A percentile compares a stretch with the other conserved stretches of the same genome.
These are phyloP conservation scores for Silurus lanzhouensis DNA, from an alignment of 2,797 vertebrate genomes.

Conservation along the genomic window DNA sequence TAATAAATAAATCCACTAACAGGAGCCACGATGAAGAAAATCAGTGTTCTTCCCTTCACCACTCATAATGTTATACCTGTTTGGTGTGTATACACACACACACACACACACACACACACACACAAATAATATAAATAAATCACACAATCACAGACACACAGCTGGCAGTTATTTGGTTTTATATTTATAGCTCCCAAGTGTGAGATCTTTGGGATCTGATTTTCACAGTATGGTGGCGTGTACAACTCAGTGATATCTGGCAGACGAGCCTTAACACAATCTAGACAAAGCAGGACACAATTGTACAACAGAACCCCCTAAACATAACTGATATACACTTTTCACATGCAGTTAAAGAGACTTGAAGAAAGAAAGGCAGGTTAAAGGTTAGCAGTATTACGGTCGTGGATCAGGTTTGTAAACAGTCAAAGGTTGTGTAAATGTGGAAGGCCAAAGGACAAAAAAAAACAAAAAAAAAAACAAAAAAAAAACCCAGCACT, in stretches of 20 bases:
- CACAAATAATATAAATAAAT: constrained; percentile 37
- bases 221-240: constrained; percentile 40
- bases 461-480: not conserved
- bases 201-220: constrained; percentile 11
- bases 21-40: too few species aligned
- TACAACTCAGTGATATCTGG: constrained; percentile 60
- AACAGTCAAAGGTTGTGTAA: constrained; percentile 28
- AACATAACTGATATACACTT: not conserved
- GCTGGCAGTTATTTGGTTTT: constrained; percentile 34
- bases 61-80: too few species aligned
- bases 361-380: constrained; percentile 38
- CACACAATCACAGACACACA: constrained; percentile 60
- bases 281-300: constrained; percentile 13
- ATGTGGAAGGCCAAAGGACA: not conserved
- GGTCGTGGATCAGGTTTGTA: constrained; percentile 39
- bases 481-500: too few species aligned
- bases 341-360: constrained; percentile 20
- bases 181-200: not conserved
- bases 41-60: too few species aligned
- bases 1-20: too few species aligned
- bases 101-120: too few species aligned
- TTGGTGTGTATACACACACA: too few species aligned
- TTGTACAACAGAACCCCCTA: constrained; percentile 15
- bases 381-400: constrained; percentile 34
- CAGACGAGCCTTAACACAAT: constrained; percentile 53